A percentile compares a stretch with the other conserved stretches of the same genome.
Conservation (phyloP, 2,797 vertebrate species). For the Petrocephalus schoutedeni region DNA sequence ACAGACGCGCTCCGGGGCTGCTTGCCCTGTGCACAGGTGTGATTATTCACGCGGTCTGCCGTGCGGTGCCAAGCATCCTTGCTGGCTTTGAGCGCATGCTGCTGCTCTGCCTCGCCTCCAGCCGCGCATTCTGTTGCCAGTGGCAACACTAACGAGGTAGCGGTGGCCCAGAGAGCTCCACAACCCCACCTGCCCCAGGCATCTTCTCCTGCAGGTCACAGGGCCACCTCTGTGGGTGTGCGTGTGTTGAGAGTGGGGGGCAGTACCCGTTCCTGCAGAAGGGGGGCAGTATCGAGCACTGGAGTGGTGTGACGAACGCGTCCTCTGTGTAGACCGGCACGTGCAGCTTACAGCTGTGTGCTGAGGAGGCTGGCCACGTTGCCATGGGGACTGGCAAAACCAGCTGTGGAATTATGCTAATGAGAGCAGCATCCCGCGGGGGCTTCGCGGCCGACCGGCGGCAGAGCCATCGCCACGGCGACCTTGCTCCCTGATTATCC, state of each 20-base stretch:
- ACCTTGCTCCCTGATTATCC: conserved; percentile 35
- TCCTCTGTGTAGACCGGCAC: neutral
- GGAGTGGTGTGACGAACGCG: conserved; percentile 19
- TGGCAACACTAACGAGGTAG: neutral
- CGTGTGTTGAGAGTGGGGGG: conserved; percentile 24
- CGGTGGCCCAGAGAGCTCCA: neutral
- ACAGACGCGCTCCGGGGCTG: neutral
- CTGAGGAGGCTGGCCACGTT: neutral
- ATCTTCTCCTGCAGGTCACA: conserved; percentile 49
- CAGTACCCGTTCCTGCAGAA: conserved; percentile 4
- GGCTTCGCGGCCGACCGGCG: conserved; percentile 19
- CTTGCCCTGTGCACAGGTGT: neutral
- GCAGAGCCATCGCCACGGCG: conserved; percentile 25
- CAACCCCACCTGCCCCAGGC: conserved; percentile 25
- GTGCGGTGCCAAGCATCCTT: neutral
- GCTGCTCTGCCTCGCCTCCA: too few relatives aligned
- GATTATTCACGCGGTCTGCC: neutral
- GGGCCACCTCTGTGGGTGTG: conserved; percentile 29
- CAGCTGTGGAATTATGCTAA: conserved; percentile 44
- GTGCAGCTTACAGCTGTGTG: neutral
- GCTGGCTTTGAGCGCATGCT: neutral
- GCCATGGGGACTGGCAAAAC: neutral
- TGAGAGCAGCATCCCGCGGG: conserved; percentile 33
- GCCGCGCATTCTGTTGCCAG: neutral
- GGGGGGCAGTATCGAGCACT: conserved; percentile 17